Evolutionary conservation across 2,797 vertebrate genomes (phyloP), one percentile per base, ranked within the genome.

Genomic region (Dendrocincla fuliginosa): DNA sequence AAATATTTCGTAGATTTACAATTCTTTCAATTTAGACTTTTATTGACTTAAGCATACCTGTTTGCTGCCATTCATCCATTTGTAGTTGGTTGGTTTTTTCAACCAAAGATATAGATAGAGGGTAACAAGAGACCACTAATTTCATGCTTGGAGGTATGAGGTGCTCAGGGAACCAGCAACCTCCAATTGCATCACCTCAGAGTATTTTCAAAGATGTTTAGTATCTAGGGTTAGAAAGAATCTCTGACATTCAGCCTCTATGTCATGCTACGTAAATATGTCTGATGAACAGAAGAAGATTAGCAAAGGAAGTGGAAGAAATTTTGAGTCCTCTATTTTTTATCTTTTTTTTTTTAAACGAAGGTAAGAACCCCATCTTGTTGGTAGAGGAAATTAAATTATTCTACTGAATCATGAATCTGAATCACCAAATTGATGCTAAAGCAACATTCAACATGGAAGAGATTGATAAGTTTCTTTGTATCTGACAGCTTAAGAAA

Each of bases 1-100:
- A 95, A 96, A 87, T 85, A 85, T 88, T 89, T 92, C 70, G 91
- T 14, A 76, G 59, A 71, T 92, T 93, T 95, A 87, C 30, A 83
- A 28, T 50, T 47, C 83, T 92, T 93, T 94, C 39, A 77, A 42
- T 93, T 79, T 74, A 84, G 68, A 35, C 52, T 79, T 92, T 89
- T 89, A 78, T 78, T 64, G 82, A 90, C 60, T 92, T 56, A 28
- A 63, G 47, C 71, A 65, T 85, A 64, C 87, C 53, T 73, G 60
- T 83, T 49, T 77, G 67, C 64, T 92, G 46, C 71, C 71, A 87
- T 96, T 87, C 89, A 89, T 94, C 55, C 55, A 46, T 80, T 87
- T 95, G 57, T 47, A 52, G 63, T 24, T 74, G 35, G 20, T 9
- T 77, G 13, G 2, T 9, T 57, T 80, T 74, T 71, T 41, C 5